A percentile compares a stretch with the other conserved stretches of the same genome.
These are phyloP conservation scores for Drosophila nr. medialis DNA, from an alignment of 2,888 invertebrate species.

Conservation along the genomic window DNA sequence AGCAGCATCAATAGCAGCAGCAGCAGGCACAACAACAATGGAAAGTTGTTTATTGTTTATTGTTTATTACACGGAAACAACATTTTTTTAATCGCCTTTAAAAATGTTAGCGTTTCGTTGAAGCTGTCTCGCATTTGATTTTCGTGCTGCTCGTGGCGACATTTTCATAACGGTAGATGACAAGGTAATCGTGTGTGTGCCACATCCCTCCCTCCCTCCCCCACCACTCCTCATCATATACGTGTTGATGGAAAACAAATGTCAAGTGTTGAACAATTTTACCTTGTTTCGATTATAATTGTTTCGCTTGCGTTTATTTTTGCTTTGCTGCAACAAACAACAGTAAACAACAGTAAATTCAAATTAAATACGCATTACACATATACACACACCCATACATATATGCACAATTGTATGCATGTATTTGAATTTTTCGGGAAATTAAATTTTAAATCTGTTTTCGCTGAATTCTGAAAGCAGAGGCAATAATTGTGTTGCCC, in stretches of 20 bases:
- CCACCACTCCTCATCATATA: background rate
- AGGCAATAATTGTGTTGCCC: conserved; percentile 17
- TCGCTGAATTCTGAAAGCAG: conserved; percentile 23
- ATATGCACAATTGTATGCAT: conserved; percentile 13
- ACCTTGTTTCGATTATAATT: conserved; percentile 37
- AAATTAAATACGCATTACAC: conserved; percentile 50
- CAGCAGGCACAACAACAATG: conserved; percentile 51
- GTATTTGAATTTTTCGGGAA: conserved; percentile 51
- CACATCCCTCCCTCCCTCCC: background rate
- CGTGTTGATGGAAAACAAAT: conserved; percentile 46
- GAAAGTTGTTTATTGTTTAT: conserved; percentile 65
- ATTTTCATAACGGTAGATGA: conserved; percentile 50
- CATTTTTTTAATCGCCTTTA: conserved; percentile 45
- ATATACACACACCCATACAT: conserved; percentile 14
- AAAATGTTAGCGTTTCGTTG: conserved; percentile 27
- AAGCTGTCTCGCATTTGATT: conserved; percentile 38
- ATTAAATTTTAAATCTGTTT: conserved; percentile 57
- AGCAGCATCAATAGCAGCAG: conserved; percentile 25
- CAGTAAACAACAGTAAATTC: conserved; percentile 34
- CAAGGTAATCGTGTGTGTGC: conserved; percentile 38
- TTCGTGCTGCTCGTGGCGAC: conserved; percentile 29
- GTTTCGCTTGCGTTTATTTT: conserved; percentile 13
- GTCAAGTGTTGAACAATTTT: conserved; percentile 40
- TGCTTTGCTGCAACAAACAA: conserved; percentile 32
- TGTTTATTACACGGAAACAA: conserved; percentile 78